Evolutionary conservation across 2,888 invertebrate species (phyloP).

Genomic region (Yponomeuta plumbellus): DNA sequence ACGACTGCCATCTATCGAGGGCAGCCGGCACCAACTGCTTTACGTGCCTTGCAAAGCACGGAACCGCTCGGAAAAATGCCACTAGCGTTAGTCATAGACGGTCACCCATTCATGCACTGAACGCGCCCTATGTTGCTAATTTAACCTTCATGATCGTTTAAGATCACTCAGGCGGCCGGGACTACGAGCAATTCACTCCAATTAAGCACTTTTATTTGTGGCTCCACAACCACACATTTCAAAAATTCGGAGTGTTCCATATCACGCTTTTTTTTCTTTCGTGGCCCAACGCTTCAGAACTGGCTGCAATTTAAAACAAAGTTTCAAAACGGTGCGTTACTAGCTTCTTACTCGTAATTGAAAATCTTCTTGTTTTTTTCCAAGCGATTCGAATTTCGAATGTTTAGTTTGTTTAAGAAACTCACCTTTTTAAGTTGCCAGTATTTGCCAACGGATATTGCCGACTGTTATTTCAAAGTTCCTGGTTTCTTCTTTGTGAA

Average conservation of each 20-base stretch:
- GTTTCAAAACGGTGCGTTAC: slow-evolving; percentile 50
- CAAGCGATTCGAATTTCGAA: neutral
- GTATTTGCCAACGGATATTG: neutral
- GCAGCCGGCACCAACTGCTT: too few relatives aligned
- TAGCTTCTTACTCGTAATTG: slow-evolving; percentile 62
- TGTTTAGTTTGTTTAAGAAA: neutral
- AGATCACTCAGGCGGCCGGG: too few relatives aligned
- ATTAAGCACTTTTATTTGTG: too few relatives aligned
- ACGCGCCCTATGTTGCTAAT: too few relatives aligned
- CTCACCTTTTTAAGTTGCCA: neutral
- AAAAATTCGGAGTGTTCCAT: neutral
- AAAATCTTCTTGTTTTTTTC: slow-evolving; percentile 30
- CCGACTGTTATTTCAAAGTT: neutral
- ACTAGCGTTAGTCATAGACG: too few relatives aligned
- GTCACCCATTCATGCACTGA: too few relatives aligned
- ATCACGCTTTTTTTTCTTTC: neutral
- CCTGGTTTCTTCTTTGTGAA: too few relatives aligned
- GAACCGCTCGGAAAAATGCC: too few relatives aligned
- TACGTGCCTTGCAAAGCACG: too few relatives aligned
- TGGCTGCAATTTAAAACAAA: slow-evolving; percentile 56
- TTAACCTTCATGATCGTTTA: too few relatives aligned
- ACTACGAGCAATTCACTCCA: too few relatives aligned
- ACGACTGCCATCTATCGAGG: too few relatives aligned
- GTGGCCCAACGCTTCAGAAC: slow-evolving; percentile 14
- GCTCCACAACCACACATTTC: neutral